Conservation (phyloP, 2,113 vertebrate genomes). For the Oceanodroma tethys region DNA sequence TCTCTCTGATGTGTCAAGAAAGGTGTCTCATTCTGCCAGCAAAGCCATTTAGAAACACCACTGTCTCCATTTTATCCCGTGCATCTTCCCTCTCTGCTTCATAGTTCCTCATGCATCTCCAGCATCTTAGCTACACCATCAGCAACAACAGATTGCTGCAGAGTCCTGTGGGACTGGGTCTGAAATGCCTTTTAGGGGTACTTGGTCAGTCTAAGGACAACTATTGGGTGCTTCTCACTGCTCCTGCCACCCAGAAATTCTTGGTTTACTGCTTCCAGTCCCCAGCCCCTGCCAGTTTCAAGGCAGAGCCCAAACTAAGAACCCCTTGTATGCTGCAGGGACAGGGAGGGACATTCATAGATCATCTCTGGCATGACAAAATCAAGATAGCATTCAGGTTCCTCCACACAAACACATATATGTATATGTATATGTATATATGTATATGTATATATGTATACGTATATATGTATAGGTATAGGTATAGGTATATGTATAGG, state of each 20-base stretch:
- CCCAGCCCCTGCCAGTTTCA: not conserved
- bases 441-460: too few species aligned
- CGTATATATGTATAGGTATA: not conserved
- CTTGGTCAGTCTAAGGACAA: conserved; percentile 72
- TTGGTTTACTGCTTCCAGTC: conserved; percentile 74
- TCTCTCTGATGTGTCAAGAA: not conserved
- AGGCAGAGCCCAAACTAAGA: conserved; percentile 47
- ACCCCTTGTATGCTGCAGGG: conserved; percentile 19
- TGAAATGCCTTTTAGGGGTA: conserved; percentile 71
- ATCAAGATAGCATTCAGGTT: not conserved
- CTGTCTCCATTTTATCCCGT: not conserved
- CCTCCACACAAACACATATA: not conserved
- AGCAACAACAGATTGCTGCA: not conserved
- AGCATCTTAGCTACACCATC: not conserved
- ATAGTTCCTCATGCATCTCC: not conserved
- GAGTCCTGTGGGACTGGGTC: not conserved
- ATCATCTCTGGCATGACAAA: not conserved
- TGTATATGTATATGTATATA: not conserved
- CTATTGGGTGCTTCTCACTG: conserved; percentile 65
- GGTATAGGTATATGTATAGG: too few species aligned
- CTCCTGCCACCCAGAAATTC: conserved; percentile 67
- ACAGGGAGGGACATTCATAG: not conserved
- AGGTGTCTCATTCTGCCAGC: not conserved
- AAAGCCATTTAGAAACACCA: not conserved
- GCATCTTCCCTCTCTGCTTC: not conserved